Evolutionary conservation across 2,113 vertebrate genomes (phyloP), one percentile per base, ranked within the genome.

Genomic region (Amia ocellicauda): DNA sequence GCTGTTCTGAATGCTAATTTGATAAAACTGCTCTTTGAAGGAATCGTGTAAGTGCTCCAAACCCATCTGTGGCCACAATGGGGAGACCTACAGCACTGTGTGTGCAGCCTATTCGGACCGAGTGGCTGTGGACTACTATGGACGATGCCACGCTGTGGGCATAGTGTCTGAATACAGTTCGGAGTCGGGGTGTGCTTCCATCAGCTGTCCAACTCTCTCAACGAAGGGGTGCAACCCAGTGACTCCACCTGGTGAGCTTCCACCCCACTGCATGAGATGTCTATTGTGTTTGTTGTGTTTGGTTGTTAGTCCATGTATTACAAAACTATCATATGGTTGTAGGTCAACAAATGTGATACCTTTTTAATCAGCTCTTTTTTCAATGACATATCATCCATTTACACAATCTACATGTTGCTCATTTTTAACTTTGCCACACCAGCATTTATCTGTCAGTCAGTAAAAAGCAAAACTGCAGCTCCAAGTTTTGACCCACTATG

Each of bases 71-170:
- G 95, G 94, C 1, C 95, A 99, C 23, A 94, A 94, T 0, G 92
- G 95, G 0, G 94, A 98, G 63, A 97, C 91, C 5, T 99, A 95
- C 74, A 58, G 71, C 47, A 97, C 91, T 0, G 78, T 95, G 60
- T 99, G 97, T 0, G 92, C 91, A 0, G 97, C 97, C 66, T 96
- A 91, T 64, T 86, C 94, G 0, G 86, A 95, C 43, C 94, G 97
- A 0, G 91, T 98, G 60, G 91, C 94, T 0, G 73, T 97, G 1
- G 97, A 99, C 74, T 99, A 99, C 67, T 29, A 64, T 0, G 93
- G 91, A 0, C 79, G 63, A 49, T 99, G 97, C 68, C 91, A 93
- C 53, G 93, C 94, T 0, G 90, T 98, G 0, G 94, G 96, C 0
- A 73, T 75, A 0, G 80, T 92, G 70, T 88, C 93, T 0, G 86